Base-by-base conservation (phyloP, 2,113 vertebrate species). In the Melanerpes aurifrons region DNA sequence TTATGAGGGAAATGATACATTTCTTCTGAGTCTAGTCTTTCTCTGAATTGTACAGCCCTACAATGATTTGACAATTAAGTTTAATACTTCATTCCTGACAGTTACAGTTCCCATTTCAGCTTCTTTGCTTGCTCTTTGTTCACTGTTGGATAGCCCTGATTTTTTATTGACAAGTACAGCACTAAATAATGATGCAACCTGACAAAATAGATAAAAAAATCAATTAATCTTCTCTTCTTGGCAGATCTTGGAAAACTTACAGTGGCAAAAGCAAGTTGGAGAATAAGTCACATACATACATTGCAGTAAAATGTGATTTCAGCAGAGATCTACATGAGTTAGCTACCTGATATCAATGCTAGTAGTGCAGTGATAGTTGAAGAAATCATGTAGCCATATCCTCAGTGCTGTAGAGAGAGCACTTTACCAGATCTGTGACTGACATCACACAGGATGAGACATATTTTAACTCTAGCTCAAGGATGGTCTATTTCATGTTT, bases 371-470 rank as follows among this genome's bases (percentile, higher is more conserved):
- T 19, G 82, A 25, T n/a, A 70, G 37, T 4, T 40, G 28, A 59
- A 64, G 22, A 45, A 22, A 58, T 3, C 43, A 15, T 37, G 37
- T 19, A 75, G 31, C 16, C 22, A 10, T 48, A 29, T 32, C 14
- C n/a, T 66, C 1, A 2, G 11, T 45, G 45, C 21, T 50, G 26
- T 21, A 45, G 32, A 62, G 2, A 45, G 28, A 1, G 0, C 21
- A 50, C 26, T 68, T 72, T 82, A 72, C 4, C 29, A 77, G 20
- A 61, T 40, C 29, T 77, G 21, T 77, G 66, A 37, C 21, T 1
- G 2, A 19, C 40, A 72, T 62, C 32, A 68, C 22, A 58, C 22
- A 32, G 16, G 48, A 50, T 50, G 15, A 26, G 10, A 25, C 4
- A 15, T 53, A 22, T 40, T 81, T 78, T 50, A 50, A 32, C 7